Conservation (phyloP, 2,113 vertebrate genomes). For the Caranx ignobilis region DNA sequence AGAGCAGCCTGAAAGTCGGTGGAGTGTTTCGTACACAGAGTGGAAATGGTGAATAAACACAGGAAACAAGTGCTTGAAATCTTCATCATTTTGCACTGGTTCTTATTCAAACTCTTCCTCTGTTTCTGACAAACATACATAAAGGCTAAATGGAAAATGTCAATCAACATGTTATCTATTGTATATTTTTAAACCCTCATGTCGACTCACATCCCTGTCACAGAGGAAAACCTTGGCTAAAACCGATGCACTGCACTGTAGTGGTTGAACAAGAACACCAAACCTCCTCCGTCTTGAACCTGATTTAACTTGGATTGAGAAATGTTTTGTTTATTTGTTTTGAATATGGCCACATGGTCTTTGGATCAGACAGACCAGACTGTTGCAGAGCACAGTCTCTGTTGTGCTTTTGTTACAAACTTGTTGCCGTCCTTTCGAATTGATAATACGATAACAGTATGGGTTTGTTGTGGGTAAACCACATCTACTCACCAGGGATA, state of each 20-base stretch:
- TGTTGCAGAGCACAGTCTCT: constrained; percentile 2
- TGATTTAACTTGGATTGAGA: not conserved
- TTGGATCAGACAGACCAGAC: constrained; percentile 3
- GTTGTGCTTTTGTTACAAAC: constrained; percentile 26
- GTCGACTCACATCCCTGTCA: not conserved
- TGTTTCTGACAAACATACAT: not conserved
- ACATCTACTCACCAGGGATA: constrained; percentile 31
- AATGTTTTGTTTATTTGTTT: constrained; percentile 22
- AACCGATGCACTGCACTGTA: not conserved
- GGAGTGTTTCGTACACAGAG: constrained; percentile 10
- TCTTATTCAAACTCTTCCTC: not conserved
- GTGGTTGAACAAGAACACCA: not conserved
- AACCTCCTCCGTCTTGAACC: constrained; percentile 6
- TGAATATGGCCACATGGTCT: constrained; percentile 28
- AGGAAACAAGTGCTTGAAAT: constrained; percentile 9
- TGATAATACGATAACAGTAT: constrained; percentile 20
- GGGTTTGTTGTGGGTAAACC: constrained; percentile 29
- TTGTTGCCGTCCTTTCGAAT: constrained; percentile 4
- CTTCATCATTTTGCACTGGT: not conserved
- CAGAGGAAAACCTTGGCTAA: not conserved
- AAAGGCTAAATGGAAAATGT: not conserved
- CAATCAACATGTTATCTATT: not conserved
- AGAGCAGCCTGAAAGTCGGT: constrained; percentile 25
- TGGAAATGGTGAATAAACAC: constrained; percentile 16
- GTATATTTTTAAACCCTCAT: not conserved